phyloP scores from a whole-genome alignment of 2,113 vertebrate species.

The Gila orcuttii region DNA sequence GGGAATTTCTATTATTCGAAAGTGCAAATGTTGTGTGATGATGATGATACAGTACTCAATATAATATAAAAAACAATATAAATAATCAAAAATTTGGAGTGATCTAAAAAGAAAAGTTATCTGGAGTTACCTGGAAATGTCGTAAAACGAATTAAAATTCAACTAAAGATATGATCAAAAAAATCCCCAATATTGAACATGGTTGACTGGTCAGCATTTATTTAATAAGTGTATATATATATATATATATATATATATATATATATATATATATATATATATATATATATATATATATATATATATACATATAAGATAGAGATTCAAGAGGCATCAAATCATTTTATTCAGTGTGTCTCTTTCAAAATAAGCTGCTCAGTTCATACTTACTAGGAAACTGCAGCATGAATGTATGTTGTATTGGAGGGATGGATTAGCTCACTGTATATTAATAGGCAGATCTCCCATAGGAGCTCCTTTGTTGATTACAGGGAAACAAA shows the following conservation, averaged over 20 bases:
- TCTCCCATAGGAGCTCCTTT: conserved; percentile 26
- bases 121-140: background rate
- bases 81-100: background rate
- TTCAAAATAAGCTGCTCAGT: background rate
- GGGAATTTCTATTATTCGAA: background rate
- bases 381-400: conserved; percentile 4
- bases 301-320: too few relatives aligned
- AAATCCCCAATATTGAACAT: background rate
- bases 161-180: background rate
- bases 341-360: background rate
- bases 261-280: too few relatives aligned
- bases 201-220: background rate
- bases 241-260: too few relatives aligned
- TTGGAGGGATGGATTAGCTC: conserved; percentile 27
- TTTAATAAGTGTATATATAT: background rate
- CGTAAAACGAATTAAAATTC: background rate
- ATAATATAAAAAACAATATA: background rate
- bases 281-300: too few relatives aligned
- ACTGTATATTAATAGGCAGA: conserved; percentile 43
- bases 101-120: background rate
- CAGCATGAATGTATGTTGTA: conserved; percentile 21
- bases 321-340: background rate
- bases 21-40: background rate
- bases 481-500: conserved; percentile 51
- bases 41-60: background rate